Evolutionary conservation across 53 echinoderm and acorn worm genomes (phyloP), one percentile per base, ranked within the genome.

Genomic region (Hippasteria phrygiana): DNA sequence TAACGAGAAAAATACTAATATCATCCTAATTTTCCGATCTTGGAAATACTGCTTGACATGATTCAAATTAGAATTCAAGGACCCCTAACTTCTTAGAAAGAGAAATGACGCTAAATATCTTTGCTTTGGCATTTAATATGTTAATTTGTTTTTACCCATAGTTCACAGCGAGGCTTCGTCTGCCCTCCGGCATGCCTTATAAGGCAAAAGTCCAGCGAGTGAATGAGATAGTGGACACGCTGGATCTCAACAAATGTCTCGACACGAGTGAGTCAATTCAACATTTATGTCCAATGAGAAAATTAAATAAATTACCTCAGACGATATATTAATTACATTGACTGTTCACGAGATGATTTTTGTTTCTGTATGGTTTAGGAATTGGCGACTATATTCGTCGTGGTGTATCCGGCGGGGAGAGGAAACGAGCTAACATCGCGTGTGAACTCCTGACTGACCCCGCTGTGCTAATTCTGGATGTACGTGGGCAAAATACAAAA

Each of bases 261-360:
- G 92, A 94, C 46, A 96, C 96, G 45, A 93, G 96, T 96, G 87
- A 78, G 96, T n/a, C n/a, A n/a, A n/a, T n/a, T n/a, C n/a, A n/a
- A n/a, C n/a, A n/a, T n/a, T n/a, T n/a, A n/a, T n/a, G n/a, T n/a
- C n/a, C n/a, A n/a, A n/a, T n/a, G n/a, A n/a, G n/a, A n/a, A n/a
- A n/a, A n/a, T n/a, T n/a, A n/a, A n/a, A n/a, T n/a, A n/a, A n/a
- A n/a, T n/a, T n/a, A n/a, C n/a, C n/a, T n/a, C n/a, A n/a, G n/a
- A n/a, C n/a, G n/a, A n/a, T n/a, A n/a, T n/a, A n/a, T 43, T 37
- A 82, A 26, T 18, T 22, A 17, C 1, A 17, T 72, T 24, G 37
- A 24, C 27, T 73, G 16, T 43, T 13, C 6, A 4, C 45, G 1
- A 22, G 27, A 14, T 43, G 1, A 3, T 63, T 70, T 33, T 43